Percentiles rank a stretch among this genome's conserved stretches.
Conservation (phyloP, 2,888 invertebrate genomes). For the Bimastos eiseni region DNA sequence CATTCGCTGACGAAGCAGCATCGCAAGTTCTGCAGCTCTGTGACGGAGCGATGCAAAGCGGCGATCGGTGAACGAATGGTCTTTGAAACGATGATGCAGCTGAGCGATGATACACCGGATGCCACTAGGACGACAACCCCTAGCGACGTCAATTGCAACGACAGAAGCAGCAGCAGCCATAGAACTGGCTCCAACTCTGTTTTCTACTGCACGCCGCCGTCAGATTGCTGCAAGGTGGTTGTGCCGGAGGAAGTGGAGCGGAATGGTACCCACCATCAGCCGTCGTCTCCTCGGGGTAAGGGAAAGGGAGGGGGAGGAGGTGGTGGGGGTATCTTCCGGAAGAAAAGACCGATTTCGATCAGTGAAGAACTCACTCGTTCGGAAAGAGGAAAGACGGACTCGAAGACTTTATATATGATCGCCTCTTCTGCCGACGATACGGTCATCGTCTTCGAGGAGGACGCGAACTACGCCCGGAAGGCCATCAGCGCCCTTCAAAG, state of each 20-base stretch:
- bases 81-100: not conserved
- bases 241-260: not conserved
- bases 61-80: slow-evolving; percentile 32
- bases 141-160: not conserved
- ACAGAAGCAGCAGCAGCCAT: not conserved
- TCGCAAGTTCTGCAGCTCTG: slow-evolving; percentile 38
- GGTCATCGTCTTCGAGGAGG: slow-evolving; percentile 34
- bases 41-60: slow-evolving; percentile 40
- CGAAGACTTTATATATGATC: not conserved
- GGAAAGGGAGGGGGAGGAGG: not conserved
- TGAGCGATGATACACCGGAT: too few species aligned
- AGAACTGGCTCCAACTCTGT: not conserved
- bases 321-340: not conserved
- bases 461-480: slow-evolving; percentile 30
- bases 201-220: not conserved
- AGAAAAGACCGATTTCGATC: not conserved
- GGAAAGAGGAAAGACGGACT: not conserved
- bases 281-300: not conserved
- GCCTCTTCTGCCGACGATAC: slow-evolving; percentile 27
- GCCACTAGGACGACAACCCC: not conserved
- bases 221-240: slow-evolving; percentile 6
- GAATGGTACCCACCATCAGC: not conserved
- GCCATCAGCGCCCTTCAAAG: slow-evolving; percentile 34
- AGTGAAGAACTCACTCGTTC: too few species aligned
- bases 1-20: slow-evolving; percentile 33